Conservation (phyloP, 2,113 vertebrate species). For the Numenius arquata region DNA sequence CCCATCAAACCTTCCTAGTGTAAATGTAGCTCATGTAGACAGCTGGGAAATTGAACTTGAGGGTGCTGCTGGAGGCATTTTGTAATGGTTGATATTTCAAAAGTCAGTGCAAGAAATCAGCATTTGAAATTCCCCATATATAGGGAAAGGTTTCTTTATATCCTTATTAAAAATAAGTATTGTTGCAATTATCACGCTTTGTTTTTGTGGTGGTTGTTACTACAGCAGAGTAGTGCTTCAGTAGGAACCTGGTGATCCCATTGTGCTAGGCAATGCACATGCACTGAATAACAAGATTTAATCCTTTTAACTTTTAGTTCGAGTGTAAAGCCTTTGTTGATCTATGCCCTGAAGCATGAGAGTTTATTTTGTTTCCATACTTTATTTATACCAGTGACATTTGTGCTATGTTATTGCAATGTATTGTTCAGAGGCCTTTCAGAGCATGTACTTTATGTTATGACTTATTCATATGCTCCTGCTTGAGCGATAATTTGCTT, state of each 20-base stretch:
- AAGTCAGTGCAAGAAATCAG: background rate
- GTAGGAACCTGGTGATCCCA: background rate
- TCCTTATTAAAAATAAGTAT: background rate
- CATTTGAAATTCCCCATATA: background rate
- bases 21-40: background rate
- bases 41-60: background rate
- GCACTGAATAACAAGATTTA: background rate
- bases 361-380: background rate
- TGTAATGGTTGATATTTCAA: fast-evolving
- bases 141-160: background rate
- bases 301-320: background rate
- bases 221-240: fast-evolving
- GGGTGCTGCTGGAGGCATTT: background rate
- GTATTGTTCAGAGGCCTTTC: background rate
- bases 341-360: background rate
- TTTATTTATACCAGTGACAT: background rate
- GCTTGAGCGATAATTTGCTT: background rate
- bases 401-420: background rate
- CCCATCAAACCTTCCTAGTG: background rate
- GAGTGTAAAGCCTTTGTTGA: background rate
- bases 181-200: background rate
- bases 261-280: background rate
- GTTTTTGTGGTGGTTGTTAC: background rate
- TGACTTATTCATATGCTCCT: background rate
- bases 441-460: background rate